Evolutionary conservation across 2,113 vertebrate species (phyloP), one percentile per base, ranked within the genome.

Genomic region (Leptobrachium leishanense): DNA sequence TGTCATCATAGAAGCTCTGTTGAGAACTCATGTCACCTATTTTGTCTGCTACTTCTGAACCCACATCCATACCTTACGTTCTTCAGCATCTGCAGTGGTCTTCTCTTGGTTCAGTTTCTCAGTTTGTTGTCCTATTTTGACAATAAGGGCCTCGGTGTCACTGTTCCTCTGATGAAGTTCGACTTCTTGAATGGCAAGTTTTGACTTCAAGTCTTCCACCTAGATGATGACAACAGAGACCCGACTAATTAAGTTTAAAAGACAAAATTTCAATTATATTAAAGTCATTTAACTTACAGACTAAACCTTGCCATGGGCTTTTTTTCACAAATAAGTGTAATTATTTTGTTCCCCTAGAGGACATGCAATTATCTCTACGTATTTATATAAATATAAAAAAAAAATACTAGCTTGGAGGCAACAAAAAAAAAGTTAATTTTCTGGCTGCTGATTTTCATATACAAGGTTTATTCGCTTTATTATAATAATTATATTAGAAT

Each of bases 141-240:
- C 83, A 64, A 83, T 87, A 68, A 92, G 88, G 50, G 88, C 88
- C 87, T 94, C 89, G 0, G 86, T 89, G 77, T 92, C 94, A 70
- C 91, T 90, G 88, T 96, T 96, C 85, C 91, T 92, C 85, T 91
- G 93, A 90, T 91, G 92, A 87, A 97, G 89, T 89, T 94, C 93
- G 85, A 88, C 93, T 85, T 95, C 92, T 87, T 95, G 94, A 85
- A 94, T 76, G 57, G 92, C 92, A 85, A 94, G 87, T 89, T 95
- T 94, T 84, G 93, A 92, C 83, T 93, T 96, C 82, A 94, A 86
- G 86, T 96, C 94, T 91, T 98, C 93, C 84, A 96, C 93, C 92
- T 96, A 86, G 88, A 90, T 88, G 88, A 90, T 90, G 88, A 88
- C 40, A 88, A 86, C 86, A 90, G 87, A 92, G 89, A 92, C 90